These are phyloP conservation scores for Percina caprodes DNA, from an alignment of 2,113 vertebrate genomes.

Conservation along the genomic window DNA sequence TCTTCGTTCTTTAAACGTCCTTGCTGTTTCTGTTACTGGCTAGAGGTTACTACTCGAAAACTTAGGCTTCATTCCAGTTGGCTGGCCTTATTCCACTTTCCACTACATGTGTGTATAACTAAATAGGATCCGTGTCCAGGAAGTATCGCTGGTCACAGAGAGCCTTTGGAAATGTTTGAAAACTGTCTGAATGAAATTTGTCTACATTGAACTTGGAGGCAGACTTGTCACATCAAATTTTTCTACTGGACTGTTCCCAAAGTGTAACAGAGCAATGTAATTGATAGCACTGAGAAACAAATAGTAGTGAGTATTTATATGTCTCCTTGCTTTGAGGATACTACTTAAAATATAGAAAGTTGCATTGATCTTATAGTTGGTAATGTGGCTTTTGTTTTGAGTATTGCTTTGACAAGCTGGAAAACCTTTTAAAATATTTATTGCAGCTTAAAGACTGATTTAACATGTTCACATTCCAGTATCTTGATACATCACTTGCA, in stretches of 20 bases:
- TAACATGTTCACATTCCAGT: not conserved
- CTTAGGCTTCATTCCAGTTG: conserved; percentile 20
- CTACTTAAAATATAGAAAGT: conserved; percentile 39
- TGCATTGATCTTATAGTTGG: conserved; percentile 17
- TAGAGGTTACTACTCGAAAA: conserved; percentile 50
- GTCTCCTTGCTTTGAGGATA: conserved; percentile 40
- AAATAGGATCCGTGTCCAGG: not conserved
- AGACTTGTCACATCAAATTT: not conserved
- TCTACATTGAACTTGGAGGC: not conserved
- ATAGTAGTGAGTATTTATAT: conserved; percentile 46
- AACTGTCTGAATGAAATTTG: not conserved
- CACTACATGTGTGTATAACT: not conserved
- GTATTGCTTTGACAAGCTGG: not conserved
- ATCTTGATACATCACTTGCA: conserved; percentile 9
- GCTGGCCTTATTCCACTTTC: conserved; percentile 2
- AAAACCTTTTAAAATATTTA: not conserved
- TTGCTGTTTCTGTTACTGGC: conserved; percentile 40
- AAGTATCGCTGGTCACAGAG: conserved; percentile 1
- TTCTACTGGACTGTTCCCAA: conserved; percentile 6
- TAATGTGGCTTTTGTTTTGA: conserved; percentile 18
- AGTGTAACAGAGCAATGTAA: conserved; percentile 3
- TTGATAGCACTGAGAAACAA: conserved; percentile 48
- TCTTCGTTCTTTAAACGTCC: conserved; percentile 46
- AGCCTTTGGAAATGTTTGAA: not conserved
- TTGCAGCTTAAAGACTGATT: not conserved